These are phyloP conservation scores for Megamerina dolium DNA, from an alignment of 2,888 invertebrate species.

Conservation along the genomic window DNA sequence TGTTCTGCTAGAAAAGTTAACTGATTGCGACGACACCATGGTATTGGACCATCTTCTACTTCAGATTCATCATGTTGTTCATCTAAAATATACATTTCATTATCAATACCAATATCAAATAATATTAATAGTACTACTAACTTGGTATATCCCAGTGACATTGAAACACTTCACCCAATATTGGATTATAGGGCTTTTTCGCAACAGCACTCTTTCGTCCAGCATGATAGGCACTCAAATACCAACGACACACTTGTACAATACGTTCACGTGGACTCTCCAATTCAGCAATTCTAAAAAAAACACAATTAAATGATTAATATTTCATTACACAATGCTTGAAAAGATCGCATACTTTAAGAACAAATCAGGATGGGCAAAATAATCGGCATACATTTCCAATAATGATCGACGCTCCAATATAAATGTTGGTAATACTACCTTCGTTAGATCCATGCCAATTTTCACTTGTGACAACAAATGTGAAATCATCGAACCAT, in stretches of 20 bases:
- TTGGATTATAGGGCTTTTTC: slow-evolving; percentile 98
- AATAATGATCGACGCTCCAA: slow-evolving; percentile 92
- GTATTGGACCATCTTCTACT: slow-evolving; percentile 80
- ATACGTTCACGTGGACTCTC: slow-evolving; percentile 82
- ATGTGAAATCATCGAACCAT: slow-evolving; percentile 96
- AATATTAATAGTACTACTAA: slow-evolving; percentile 15
- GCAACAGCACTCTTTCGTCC: slow-evolving; percentile 95
- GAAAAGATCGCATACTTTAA: slow-evolving; percentile 58
- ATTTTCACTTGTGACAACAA: slow-evolving; percentile 96
- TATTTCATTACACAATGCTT: not conserved
- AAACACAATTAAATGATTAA: not conserved
- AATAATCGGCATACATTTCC: slow-evolving; percentile 99
- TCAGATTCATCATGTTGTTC: slow-evolving; percentile 11
- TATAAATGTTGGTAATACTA: slow-evolving; percentile 95
- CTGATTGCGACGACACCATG: slow-evolving; percentile 84
- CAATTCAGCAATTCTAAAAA: slow-evolving; percentile 78
- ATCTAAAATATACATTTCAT: not conserved
- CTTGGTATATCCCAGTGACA: slow-evolving; percentile 76
- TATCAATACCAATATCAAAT: not conserved
- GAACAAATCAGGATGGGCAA: slow-evolving; percentile 98
- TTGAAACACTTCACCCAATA: slow-evolving; percentile 92
- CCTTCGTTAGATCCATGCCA: slow-evolving; percentile 99
- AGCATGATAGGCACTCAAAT: slow-evolving; percentile 97
- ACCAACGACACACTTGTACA: slow-evolving; percentile 93
- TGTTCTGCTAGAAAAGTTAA: slow-evolving; percentile 95